Base-by-base conservation (phyloP, 2,888 invertebrate species). In the Erpobdella octoculata region DNA sequence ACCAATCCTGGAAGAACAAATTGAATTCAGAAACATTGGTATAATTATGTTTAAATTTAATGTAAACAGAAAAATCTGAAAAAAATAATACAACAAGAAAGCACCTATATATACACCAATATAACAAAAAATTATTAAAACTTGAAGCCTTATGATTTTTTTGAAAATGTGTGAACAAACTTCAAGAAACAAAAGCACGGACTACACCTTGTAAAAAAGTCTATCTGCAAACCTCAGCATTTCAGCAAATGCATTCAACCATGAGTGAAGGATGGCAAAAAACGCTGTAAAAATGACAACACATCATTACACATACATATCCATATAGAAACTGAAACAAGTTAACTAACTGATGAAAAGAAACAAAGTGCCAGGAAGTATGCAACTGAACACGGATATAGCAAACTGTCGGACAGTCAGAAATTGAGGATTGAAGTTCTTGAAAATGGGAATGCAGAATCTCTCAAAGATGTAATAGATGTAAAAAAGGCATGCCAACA, bases 171-270 rank as follows among this genome's bases (percentile, higher is more conserved):
- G n/a, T n/a, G n/a, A n/a, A n/a, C n/a, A n/a, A n/a, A n/a, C n/a
- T n/a, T n/a, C n/a, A n/a, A n/a, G n/a, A n/a, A n/a, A n/a, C n/a
- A n/a, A 18, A 41, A 18, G 46, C 48, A n/a, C 18, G 38, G 6
- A 35, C 28, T 68, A 48, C 76, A 82, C 82, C 84, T 88, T 88
- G 80, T 92, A 89, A 86, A 92, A 89, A 86, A 89, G 86, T 80
- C 94, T 84, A 85, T 96, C 92, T 6, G 88, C 90, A 82, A 96
- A 97, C 73, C 87, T 87, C 74, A 94, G 82, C 83, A 94, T 86
- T 83, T 97, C 96, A 0, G 93, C 91, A 79, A 90, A 91, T 28
- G 90, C 90, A 83, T 96, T 97, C 79, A 91, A 86, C 92, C 93
- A 94, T 1, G 90, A 88, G 79, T 97, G 95, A 4, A 96, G 85